Conservation (phyloP, 23 tunicate species). For the Aplidium turbinatum region DNA sequence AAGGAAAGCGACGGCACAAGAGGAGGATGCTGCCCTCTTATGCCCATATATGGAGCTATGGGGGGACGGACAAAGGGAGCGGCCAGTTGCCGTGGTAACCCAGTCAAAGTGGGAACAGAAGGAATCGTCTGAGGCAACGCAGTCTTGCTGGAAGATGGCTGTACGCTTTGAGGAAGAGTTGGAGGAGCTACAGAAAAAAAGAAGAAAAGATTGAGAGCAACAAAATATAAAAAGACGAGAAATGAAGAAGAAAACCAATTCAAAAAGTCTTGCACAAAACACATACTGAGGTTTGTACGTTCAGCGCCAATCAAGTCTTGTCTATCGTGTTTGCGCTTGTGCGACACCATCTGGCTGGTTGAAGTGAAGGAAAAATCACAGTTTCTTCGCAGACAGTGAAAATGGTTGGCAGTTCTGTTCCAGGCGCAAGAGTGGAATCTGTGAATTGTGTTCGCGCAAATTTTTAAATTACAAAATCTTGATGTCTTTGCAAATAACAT, state of each 20-base stretch:
- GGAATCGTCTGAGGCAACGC: not conserved
- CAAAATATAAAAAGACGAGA: no score
- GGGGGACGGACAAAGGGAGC: not conserved
- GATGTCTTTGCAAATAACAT: not conserved
- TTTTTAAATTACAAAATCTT: not conserved
- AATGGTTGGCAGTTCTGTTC: constrained; percentile 85
- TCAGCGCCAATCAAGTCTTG: constrained; percentile 45
- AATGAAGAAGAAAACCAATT: no score
- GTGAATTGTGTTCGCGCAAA: not conserved
- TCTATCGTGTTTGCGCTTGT: constrained; percentile 89
- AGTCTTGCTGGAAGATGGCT: not conserved
- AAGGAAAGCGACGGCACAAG: constrained; percentile 14
- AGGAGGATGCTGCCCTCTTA: constrained; percentile 2
- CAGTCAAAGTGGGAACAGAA: constrained; percentile 15
- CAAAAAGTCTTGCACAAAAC: not conserved
- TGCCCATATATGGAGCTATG: not conserved
- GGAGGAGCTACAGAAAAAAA: no score
- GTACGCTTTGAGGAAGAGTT: not conserved
- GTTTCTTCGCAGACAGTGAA: constrained; percentile 78
- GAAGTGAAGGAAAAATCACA: constrained; percentile 85
- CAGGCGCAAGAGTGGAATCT: constrained; percentile 71
- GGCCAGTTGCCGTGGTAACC: constrained; percentile 1
- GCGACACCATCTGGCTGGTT: constrained; percentile 91
- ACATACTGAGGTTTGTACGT: not conserved
- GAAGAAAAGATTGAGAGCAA: no score